Evolutionary conservation across 2,888 invertebrate genomes (phyloP).

Genomic region (Mylabris sibirica): DNA sequence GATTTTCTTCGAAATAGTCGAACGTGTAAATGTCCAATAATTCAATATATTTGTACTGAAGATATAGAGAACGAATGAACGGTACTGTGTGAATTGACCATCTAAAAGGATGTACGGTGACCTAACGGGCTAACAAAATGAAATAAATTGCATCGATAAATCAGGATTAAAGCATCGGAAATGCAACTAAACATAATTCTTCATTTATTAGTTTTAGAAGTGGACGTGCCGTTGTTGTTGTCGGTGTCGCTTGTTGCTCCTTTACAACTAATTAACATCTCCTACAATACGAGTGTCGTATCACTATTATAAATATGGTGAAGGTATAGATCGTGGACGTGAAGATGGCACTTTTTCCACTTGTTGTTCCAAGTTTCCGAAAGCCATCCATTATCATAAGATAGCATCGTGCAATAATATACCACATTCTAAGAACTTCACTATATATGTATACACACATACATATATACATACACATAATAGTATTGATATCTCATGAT

Average conservation of each 20-base stretch:
- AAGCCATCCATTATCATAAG: slow-evolving; percentile 52
- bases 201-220: slow-evolving; percentile 12
- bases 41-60: too few species aligned
- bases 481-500: slow-evolving; percentile 52
- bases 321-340: slow-evolving; percentile 3
- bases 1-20: not conserved
- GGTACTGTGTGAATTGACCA: not conserved
- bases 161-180: slow-evolving; percentile 24
- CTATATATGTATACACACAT: slow-evolving; percentile 15
- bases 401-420: slow-evolving; percentile 53
- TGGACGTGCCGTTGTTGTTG: slow-evolving; percentile 5
- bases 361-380: slow-evolving; percentile 45
- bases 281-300: not conserved
- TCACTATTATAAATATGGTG: too few species aligned
- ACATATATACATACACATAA: slow-evolving; percentile 35
- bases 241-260: not conserved
- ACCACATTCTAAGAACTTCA: slow-evolving; percentile 45
- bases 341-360: slow-evolving; percentile 4
- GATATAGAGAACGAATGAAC: not conserved
- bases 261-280: slow-evolving; percentile 12
- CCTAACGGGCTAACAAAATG: slow-evolving; percentile 14
- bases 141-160: slow-evolving; percentile 28
- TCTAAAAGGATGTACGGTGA: slow-evolving; percentile 1
- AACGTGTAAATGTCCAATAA: too few species aligned
- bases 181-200: slow-evolving; percentile 20